Evolutionary conservation across 2,888 invertebrate genomes (phyloP).

Genomic region (Agriopis aurantiaria): DNA sequence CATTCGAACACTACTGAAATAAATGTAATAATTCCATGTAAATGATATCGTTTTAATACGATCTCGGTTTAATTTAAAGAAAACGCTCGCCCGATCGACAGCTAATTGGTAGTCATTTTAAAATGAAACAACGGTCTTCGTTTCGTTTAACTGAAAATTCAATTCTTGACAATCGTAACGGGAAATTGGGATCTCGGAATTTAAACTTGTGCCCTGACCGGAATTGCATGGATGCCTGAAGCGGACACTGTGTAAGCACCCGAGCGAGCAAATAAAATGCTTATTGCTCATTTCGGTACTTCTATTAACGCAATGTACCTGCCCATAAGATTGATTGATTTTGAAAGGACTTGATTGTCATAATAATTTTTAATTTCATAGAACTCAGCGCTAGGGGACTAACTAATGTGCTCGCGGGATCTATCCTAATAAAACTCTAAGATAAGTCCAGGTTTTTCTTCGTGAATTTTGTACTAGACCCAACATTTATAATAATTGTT

Average conservation of each 20-base stretch:
- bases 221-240: conserved; percentile 7
- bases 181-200: conserved; percentile 29
- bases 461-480: no score
- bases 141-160: conserved; percentile 29
- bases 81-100: conserved; percentile 14
- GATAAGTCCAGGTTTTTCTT: no score
- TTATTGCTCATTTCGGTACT: conserved; percentile 21
- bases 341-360: no score
- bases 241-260: background rate
- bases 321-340: no score
- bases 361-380: no score
- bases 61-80: conserved; percentile 19
- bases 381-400: no score
- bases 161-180: conserved; percentile 27
- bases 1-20: background rate
- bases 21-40: conserved; percentile 2
- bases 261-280: conserved; percentile 14
- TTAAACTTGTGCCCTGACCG: conserved; percentile 19
- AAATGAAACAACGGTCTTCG: conserved; percentile 25
- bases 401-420: no score
- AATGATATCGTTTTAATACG: conserved; percentile 8
- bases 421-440: no score
- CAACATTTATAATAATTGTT: no score
- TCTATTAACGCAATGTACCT: background rate
- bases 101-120: conserved; percentile 31